A percentile compares a stretch with the other conserved stretches of the same genome.
Evolutionary conservation across 2,888 invertebrate species (phyloP).

Genomic region (Apotomis turbidana): DNA sequence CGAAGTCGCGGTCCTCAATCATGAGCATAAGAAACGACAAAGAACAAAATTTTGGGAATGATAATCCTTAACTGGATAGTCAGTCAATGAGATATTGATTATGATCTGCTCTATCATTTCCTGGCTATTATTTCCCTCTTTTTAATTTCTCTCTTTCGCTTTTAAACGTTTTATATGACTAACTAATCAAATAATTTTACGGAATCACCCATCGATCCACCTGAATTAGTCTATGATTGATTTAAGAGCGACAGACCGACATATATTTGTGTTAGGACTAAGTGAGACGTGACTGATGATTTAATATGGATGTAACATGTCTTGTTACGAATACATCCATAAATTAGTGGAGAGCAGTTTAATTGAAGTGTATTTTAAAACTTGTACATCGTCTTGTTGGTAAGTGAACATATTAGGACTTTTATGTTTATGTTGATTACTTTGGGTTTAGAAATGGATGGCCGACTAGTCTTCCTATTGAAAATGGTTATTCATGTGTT

Average conservation of each 20-base stretch:
- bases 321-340: neutral
- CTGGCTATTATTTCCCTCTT: no score
- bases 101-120: no score
- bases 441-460: no score
- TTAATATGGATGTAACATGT: slow-evolving; percentile 6
- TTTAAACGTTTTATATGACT: neutral
- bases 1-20: no score
- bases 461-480: no score
- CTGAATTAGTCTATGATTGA: slow-evolving; percentile 9
- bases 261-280: slow-evolving; percentile 9
- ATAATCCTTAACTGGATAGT: no score
- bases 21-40: no score
- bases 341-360: neutral
- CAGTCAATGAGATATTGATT: no score
- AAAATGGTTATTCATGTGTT: no score
- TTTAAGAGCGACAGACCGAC: slow-evolving; percentile 2
- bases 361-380: neutral
- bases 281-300: slow-evolving; percentile 13
- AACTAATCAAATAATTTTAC: neutral
- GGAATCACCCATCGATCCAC: slow-evolving; percentile 15
- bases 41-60: no score
- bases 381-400: neutral
- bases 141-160: no score
- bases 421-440: no score
- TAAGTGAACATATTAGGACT: neutral